Base-by-base conservation (phyloP, 2,797 vertebrate species). In the Microctenopoma lineatum region DNA sequence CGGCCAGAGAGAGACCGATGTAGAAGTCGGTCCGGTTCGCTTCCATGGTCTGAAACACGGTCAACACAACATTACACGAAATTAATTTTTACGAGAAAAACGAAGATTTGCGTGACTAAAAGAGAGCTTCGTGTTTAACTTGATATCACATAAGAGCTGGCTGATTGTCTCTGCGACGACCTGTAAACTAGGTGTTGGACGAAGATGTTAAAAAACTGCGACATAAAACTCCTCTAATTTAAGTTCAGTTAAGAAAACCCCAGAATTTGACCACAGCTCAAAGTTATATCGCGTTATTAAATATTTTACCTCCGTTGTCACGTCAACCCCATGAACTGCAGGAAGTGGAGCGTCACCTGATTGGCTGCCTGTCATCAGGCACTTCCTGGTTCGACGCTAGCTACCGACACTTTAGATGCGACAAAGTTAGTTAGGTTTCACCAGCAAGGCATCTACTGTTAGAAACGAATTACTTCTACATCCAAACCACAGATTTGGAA, bases 1-100 rank as follows among this genome's bases (percentile, higher is more conserved):
- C 61, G 5, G 94, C 95, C 67, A 96, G 87, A 0, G 81, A 90
- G 26, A 97, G 88, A 21, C 95, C 96, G 50, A 93, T 87, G 74
- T 93, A 95, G 59, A 96, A 96, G 15, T 93, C 90, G 11, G 59
- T 0, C 1, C 83, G 89, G 16, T 73, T 87, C 1, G 67, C 82
- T 8, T 94, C 93, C 94, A 94, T 21, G 21, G 1, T 94, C 91
- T 90, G 61, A 50, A 77, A 11, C 0, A 4, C 3, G 0, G 1
- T 36, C 36, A 36, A 36, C 39, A 38, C 12, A 44, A 44, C 41
- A 44, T 7, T 16, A 41, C 4, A 21, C 2, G n/a, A 0, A 45
- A 70, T 66, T 0, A 53, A 52, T 44, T 66, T 39, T 0, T 14
- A 1, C 0, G 45, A 39, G 5, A 53, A 32, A 14, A 14, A 41